Conservation (phyloP, 2,888 invertebrate species). For the Caenorhabditis sp. region DNA sequence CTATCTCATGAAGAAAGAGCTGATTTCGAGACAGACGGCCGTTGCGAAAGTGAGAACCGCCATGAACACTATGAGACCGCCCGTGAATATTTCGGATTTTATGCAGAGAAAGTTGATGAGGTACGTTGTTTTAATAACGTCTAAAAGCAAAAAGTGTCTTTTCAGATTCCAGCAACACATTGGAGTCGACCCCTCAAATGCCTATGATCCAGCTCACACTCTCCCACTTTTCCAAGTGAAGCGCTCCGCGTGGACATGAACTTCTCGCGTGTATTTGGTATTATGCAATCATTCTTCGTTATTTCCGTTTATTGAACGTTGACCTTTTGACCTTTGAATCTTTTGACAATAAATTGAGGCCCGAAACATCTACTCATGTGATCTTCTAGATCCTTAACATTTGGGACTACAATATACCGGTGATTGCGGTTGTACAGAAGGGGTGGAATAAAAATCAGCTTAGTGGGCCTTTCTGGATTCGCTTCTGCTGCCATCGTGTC, state of each 20-base stretch:
- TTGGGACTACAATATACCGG: constrained; percentile 32
- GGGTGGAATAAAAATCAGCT: constrained; percentile 40
- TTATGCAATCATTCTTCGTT: background rate
- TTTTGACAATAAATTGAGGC: background rate
- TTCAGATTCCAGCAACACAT: constrained; percentile 58
- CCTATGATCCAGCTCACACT: constrained; percentile 55
- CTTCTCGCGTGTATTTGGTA: background rate
- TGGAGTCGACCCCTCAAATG: constrained; percentile 52
- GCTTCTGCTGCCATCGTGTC: constrained; percentile 23
- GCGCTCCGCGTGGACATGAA: constrained; percentile 64
- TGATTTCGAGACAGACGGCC: constrained; percentile 68
- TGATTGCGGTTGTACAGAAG: constrained; percentile 17
- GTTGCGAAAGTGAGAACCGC: constrained; percentile 65
- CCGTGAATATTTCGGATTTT: constrained; percentile 73
- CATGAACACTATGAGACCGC: constrained; percentile 72
- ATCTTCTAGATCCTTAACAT: constrained; percentile 15
- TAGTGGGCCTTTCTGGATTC: constrained; percentile 26
- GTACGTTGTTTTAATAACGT: constrained; percentile 37
- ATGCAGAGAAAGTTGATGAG: constrained; percentile 76
- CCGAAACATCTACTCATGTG: background rate
- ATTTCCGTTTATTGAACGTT: too few relatives aligned
- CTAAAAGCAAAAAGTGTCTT: background rate
- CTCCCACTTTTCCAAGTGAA: constrained; percentile 64
- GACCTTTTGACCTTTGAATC: too few relatives aligned
- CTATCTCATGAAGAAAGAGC: constrained; percentile 71